Base-by-base conservation (phyloP, 2,888 invertebrate species). In the Notocelia uddmanniana region DNA sequence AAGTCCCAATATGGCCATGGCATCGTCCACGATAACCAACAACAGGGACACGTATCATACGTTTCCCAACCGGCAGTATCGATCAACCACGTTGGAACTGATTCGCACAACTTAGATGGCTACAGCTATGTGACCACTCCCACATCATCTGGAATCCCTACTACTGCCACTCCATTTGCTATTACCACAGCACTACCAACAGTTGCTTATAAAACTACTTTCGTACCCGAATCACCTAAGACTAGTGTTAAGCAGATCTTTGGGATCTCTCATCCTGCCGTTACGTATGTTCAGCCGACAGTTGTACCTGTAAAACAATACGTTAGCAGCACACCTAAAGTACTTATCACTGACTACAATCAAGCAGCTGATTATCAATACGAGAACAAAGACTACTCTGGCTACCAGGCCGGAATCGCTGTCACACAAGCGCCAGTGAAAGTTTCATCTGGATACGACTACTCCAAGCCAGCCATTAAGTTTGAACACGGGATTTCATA, bases 191-290 rank as follows among this genome's bases (percentile, higher is more conserved):
- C 91, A 11, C 75, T 90, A 68, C 92, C 92, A 2, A 73, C 81
- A 18, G 78, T 86, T 0, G 77, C 90, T 0, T 92, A 89, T 59
- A 92, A 86, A 81, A 91, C 92, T 21, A 87, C 89, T 0, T 91
- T 84, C 69, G 85, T 92, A 0, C 88, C 92, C 45, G 84, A 89
- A 81, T 83, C 82, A 37, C 92, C 93, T 11, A 93, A 85, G 75
- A 86, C 90, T 0, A 90, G 84, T 73, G 81, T 93, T 2, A 91
- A 91, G 75, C 90, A 94, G 85, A 81, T 94, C 74, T 93, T 94
- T 58, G 91, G 92, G 11, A 87, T 88, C 69, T 82, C 91, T 48
- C 92, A 92, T 77, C 92, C 94, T 10, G 85, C 89, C 45, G 83
- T 94, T 0, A 92, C 94, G 2, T 88, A 86, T 54, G 91, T 93